These are phyloP conservation scores for Lepidocolaptes lacrymiger DNA, from an alignment of 2,797 vertebrate genomes.

Conservation along the genomic window DNA sequence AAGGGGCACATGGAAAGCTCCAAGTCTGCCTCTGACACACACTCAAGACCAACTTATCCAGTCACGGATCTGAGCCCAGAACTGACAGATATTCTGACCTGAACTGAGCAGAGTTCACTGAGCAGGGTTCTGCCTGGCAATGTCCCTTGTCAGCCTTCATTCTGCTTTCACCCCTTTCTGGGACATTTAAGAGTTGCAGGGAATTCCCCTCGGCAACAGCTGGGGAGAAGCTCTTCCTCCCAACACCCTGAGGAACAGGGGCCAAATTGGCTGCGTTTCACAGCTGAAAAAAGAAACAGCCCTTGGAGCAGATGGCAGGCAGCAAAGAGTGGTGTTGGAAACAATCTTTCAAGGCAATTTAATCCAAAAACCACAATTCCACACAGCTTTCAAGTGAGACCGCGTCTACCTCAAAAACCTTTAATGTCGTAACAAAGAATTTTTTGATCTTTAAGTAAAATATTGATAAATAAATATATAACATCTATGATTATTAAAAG, in stretches of 20 bases:
- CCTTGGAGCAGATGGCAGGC: constrained; percentile 58
- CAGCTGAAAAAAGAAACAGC: constrained; percentile 55
- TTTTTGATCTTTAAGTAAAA: background rate
- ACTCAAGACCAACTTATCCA: background rate
- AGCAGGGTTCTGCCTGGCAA: constrained; percentile 7
- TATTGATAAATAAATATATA: background rate
- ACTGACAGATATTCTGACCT: background rate
- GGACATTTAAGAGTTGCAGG: constrained; percentile 32
- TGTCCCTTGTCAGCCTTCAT: constrained; percentile 28
- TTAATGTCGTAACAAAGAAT: background rate
- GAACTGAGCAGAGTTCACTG: constrained; percentile 14
- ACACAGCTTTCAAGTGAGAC: background rate
- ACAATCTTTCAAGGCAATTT: constrained; percentile 42
- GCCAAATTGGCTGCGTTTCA: constrained; percentile 58
- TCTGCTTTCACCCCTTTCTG: constrained; percentile 19
- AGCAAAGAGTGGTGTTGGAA: constrained; percentile 46
- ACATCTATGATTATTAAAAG: background rate
- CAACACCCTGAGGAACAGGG: constrained; percentile 20
- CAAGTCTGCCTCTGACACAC: background rate
- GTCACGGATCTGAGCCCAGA: background rate
- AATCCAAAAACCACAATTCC: background rate
- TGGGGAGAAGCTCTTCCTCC: constrained; percentile 32
- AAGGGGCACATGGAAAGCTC: background rate
- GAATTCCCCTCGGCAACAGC: constrained; percentile 51
- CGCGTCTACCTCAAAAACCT: background rate